A percentile compares a stretch with the other conserved stretches of the same genome.
Conservation (phyloP, 2,797 vertebrate species). For the Macropodus opercularis region DNA sequence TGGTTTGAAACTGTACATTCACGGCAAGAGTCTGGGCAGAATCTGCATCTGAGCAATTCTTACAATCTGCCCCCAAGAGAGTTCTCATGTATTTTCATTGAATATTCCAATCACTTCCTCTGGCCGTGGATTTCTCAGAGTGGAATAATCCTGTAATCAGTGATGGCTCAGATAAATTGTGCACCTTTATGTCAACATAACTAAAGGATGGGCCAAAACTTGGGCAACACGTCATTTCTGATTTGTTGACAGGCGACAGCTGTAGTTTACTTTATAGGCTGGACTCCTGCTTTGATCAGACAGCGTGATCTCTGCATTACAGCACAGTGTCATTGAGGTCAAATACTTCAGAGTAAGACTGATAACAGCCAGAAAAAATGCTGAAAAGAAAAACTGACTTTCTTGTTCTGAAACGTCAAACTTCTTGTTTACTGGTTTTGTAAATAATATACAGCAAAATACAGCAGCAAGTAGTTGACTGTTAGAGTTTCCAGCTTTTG, state of each 20-base stretch:
- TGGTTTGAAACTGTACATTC: constrained; percentile 8
- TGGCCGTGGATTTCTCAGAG: neutral
- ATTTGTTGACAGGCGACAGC: constrained; percentile 3
- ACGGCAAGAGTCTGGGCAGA: neutral
- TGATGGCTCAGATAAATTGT: neutral
- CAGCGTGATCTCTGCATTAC: neutral
- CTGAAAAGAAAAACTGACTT: neutral
- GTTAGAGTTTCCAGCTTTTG: too few relatives aligned
- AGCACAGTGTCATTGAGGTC: constrained; percentile 3
- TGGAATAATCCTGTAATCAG: constrained; percentile 13
- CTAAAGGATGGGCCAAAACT: constrained; percentile 4
- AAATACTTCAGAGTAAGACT: constrained; percentile 1
- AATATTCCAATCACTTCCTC: constrained; percentile 6
- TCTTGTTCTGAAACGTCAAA: too few relatives aligned
- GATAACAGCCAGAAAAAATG: neutral
- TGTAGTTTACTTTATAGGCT: neutral
- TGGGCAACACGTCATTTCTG: neutral
- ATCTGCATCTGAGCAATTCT: neutral
- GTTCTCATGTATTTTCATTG: constrained; percentile 1
- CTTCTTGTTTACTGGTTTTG: neutral
- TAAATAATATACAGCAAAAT: too few relatives aligned
- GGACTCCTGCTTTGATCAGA: constrained; percentile 16
- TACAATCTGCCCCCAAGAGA: neutral
- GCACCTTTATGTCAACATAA: neutral
- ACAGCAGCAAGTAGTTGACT: too few relatives aligned